Evolutionary conservation across 2,888 invertebrate species (phyloP).

Genomic region (Cataglyphis cursor): DNA sequence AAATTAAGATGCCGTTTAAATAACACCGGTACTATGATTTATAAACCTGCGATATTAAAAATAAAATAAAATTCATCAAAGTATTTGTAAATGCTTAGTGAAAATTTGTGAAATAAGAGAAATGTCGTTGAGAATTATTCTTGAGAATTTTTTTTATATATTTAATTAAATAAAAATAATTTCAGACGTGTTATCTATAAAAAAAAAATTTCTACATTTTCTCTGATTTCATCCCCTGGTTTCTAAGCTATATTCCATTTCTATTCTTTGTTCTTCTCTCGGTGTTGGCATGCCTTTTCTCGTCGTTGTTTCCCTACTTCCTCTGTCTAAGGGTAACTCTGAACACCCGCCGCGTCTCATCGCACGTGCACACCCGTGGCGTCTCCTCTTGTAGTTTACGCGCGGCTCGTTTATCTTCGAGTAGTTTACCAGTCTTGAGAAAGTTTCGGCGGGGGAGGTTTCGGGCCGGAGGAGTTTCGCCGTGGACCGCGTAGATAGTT

Average conservation of each 20-base stretch:
- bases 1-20: too few species aligned
- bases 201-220: background rate
- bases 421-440: slow-evolving; percentile 77
- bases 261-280: background rate
- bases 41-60: background rate
- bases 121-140: background rate
- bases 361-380: slow-evolving; percentile 35
- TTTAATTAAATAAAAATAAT: background rate
- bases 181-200: background rate
- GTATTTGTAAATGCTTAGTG: background rate
- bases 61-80: background rate
- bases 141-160: background rate
- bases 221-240: slow-evolving; percentile 4
- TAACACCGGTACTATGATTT: background rate
- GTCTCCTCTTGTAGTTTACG: slow-evolving; percentile 64
- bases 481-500: slow-evolving; percentile 62
- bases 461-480: slow-evolving; percentile 63
- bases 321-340: slow-evolving; percentile 15
- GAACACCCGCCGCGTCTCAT: slow-evolving; percentile 38
- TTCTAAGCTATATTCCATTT: background rate
- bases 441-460: slow-evolving; percentile 68
- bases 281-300: slow-evolving; percentile 24
- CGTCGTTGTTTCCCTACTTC: slow-evolving; percentile 8
- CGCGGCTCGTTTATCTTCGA: slow-evolving; percentile 78
- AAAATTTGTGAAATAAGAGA: background rate